These are phyloP conservation scores for Heterotis niloticus DNA, from an alignment of 2,113 vertebrate species.

Conservation along the genomic window DNA sequence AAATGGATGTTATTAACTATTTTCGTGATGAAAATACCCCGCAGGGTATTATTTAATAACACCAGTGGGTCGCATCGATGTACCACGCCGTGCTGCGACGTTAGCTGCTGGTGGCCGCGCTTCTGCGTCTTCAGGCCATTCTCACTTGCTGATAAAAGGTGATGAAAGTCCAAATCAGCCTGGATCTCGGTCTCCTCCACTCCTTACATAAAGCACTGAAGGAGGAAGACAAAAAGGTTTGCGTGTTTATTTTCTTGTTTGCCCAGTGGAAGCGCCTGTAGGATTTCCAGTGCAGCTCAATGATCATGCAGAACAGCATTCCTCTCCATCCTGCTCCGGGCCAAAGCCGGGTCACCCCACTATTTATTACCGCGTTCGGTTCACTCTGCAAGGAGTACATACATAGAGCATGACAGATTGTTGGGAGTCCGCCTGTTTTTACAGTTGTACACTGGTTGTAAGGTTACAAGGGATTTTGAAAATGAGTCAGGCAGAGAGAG, in stretches of 20 bases:
- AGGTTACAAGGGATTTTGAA: conserved; percentile 41
- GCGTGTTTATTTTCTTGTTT: conserved; percentile 4
- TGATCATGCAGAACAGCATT: conserved; percentile 24
- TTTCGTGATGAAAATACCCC: too few relatives aligned
- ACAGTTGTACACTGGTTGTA: conserved; percentile 46
- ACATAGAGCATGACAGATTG: conserved; percentile 46
- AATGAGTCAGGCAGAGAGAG: conserved; percentile 30
- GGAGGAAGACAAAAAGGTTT: neutral
- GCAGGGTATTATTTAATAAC: neutral
- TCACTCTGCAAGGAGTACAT: conserved; percentile 28
- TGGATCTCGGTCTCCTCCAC: neutral
- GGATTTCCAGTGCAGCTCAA: conserved; percentile 8
- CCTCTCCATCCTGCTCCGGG: conserved; percentile 27
- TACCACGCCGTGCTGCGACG: neutral
- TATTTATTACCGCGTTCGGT: conserved; percentile 36
- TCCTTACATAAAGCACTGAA: too few relatives aligned
- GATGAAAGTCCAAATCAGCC: neutral
- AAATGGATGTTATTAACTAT: too few relatives aligned
- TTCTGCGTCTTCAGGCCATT: neutral
- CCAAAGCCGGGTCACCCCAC: conserved; percentile 40
- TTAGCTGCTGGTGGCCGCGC: neutral
- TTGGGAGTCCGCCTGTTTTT: conserved; percentile 48
- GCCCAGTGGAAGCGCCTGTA: neutral
- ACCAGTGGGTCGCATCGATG: neutral
- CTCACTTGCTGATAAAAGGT: neutral